Percentiles rank a stretch among this genome's conserved stretches.
Evolutionary conservation across 2,113 vertebrate genomes (phyloP).

Genomic region (Speoplatyrhinus poulsoni): DNA sequence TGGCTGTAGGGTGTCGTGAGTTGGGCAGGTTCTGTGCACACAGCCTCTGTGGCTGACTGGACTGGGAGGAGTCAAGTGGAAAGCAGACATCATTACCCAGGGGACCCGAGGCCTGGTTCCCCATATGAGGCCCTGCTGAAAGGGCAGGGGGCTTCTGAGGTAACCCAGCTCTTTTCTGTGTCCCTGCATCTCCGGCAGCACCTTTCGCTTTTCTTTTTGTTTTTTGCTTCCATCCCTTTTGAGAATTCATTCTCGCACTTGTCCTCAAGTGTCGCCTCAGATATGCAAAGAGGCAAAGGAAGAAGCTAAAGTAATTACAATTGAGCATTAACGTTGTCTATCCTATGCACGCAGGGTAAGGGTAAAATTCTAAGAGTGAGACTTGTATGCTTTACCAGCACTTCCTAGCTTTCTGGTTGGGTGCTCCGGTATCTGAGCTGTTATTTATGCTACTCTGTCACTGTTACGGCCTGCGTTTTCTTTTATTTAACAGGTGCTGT

Average conservation of each 20-base stretch:
- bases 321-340: neutral
- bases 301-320: neutral
- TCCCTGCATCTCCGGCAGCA: constrained; percentile 13
- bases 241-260: neutral
- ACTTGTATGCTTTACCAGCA: neutral
- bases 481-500: neutral
- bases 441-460: neutral
- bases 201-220: constrained; percentile 6
- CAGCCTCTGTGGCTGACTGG: constrained; percentile 70
- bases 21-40: constrained; percentile 61
- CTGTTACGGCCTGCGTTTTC: neutral
- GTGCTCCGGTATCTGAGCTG: neutral
- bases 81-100: constrained; percentile 73
- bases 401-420: neutral
- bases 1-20: constrained; percentile 70
- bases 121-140: constrained; percentile 78
- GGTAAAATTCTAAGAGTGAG: neutral
- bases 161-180: constrained; percentile 50
- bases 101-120: constrained; percentile 71
- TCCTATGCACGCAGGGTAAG: neutral
- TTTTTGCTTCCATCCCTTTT: constrained; percentile 2
- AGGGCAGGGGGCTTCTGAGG: constrained; percentile 78
- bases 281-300: neutral
- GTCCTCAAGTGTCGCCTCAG: neutral
- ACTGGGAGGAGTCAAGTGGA: constrained; percentile 67